Base-by-base conservation (phyloP, 2,888 invertebrate species). In the Nomada fucata region DNA sequence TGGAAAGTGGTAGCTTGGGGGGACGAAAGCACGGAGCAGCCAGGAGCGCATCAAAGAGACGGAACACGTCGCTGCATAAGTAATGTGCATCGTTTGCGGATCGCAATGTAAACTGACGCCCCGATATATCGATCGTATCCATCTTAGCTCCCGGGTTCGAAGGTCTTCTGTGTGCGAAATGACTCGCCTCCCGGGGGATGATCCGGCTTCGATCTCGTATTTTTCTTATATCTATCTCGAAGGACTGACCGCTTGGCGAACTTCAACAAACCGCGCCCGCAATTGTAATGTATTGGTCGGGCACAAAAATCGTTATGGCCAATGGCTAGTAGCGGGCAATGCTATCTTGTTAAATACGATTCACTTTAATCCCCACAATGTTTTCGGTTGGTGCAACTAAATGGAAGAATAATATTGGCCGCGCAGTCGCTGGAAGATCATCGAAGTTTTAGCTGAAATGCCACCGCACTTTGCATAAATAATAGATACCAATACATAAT, bases 31-130 rank as follows among this genome's bases (percentile, higher is more conserved):
- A 52, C 20, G 15, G 36, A 20, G 15, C 29, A 44, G 44, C 55
- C 55, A 18, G 68, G 60, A 60, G 67, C 26, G 59, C 80, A 82
- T 82, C 72, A 83, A 74, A 70, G 70, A 82, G 82, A 83, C 76
- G 76, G 82, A 65, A 77, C 83, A 63, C 70, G 57, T 70, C 63
- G 71, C 44, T 80, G 82, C 71, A 82, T 82, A 76, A 82, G 76
- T 72, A 61, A 82, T 72, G 76, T 68, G 53, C 71, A 50, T 72
- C 74, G 82, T 81, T 82, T 82, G 81, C 64, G 60, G 72, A 76
- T 71, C 81, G 60, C 76, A 68, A 82, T 76, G 82, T 76, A 82
- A 82, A 81, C 82, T 72, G 70, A 61, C 68, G 72, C 59, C 29
- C 42, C 82, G 81, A 80, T 78, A 72, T 68, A 68, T 82, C 82